Base-by-base conservation (phyloP, 1,140 invertebrate genomes). In the Drosophila quadrilineata region DNA sequence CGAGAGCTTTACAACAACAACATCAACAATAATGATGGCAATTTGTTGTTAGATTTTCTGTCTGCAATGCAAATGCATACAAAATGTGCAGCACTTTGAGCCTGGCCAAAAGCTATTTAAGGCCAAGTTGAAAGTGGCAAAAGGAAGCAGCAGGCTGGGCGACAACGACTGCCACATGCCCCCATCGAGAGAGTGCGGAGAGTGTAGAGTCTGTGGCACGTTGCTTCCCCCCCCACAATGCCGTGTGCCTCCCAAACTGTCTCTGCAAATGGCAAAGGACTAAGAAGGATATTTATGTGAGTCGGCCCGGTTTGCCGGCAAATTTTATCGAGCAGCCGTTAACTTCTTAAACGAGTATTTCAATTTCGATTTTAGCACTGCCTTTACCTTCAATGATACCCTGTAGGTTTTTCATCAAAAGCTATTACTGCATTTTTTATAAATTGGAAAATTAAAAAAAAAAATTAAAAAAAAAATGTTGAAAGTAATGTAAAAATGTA, bases 291-390 rank as follows among this genome's bases (percentile, higher is more conserved):
- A 66, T 59, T 66, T 59, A 59, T 66, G 54, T 36, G 36, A 60
- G 56, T 46, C 56, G 56, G 45, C 31, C 46, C 56, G 31, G n/a
- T n/a, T 31, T 52, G 35, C 21, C 46, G 35, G 63, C 54, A 43
- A 50, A 49, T 49, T 65, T 58, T 65, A 58, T 58, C 62, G 43
- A 45, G 22, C 41, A 40, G 60, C 31, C 60, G 53, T 65, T 65
- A 57, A 66, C 63, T 60, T 43, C 38, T 52, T 66, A 45, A 56
- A 56, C 52, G 53, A 48, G 31, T 65, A 58, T 64, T 64, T 64
- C 53, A 64, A 64, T 64, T 64, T 64, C 31, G 31, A n/a, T n/a
- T n/a, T 56, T 24, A 22, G 3, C 8, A 10, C 2, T 16, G 6
- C 14, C 16, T 10, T 36, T 38, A 9, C 12, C 10, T 21, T 35